These are phyloP conservation scores for Nymphalis io DNA, from an alignment of 1,140 invertebrate species.

Conservation along the genomic window DNA sequence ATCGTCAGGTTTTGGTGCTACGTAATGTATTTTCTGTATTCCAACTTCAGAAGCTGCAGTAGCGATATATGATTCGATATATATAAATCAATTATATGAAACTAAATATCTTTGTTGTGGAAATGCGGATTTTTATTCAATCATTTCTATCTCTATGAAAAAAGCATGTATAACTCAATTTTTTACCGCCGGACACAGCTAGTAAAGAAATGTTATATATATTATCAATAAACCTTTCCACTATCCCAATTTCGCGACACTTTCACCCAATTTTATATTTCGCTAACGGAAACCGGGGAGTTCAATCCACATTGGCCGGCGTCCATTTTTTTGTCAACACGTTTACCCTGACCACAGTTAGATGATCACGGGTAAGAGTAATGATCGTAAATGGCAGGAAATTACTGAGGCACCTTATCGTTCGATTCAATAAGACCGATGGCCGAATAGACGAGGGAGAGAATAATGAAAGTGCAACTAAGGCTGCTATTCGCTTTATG, in stretches of 20 bases:
- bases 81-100: no score
- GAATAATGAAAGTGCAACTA: constrained; percentile 77
- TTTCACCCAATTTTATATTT: constrained; percentile 33
- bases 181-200: no score
- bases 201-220: background rate
- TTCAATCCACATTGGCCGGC: constrained; percentile 35
- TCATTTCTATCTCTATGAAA: no score
- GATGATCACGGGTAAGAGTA: constrained; percentile 71
- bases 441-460: constrained; percentile 60
- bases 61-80: no score
- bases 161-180: no score
- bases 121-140: no score
- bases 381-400: constrained; percentile 78
- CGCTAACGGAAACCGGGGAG: constrained; percentile 39
- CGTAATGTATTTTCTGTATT: no score
- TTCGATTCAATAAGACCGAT: constrained; percentile 75
- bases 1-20: no score
- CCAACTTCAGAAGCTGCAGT: no score
- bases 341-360: constrained; percentile 58
- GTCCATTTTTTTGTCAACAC: constrained; percentile 57
- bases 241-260: constrained; percentile 21
- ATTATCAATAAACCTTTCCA: background rate
- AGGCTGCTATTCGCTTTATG: constrained; percentile 57
- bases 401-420: constrained; percentile 77
- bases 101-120: no score